These are phyloP conservation scores for Druceiella hillmani DNA, from an alignment of 2,888 invertebrate genomes.

Conservation along the genomic window DNA sequence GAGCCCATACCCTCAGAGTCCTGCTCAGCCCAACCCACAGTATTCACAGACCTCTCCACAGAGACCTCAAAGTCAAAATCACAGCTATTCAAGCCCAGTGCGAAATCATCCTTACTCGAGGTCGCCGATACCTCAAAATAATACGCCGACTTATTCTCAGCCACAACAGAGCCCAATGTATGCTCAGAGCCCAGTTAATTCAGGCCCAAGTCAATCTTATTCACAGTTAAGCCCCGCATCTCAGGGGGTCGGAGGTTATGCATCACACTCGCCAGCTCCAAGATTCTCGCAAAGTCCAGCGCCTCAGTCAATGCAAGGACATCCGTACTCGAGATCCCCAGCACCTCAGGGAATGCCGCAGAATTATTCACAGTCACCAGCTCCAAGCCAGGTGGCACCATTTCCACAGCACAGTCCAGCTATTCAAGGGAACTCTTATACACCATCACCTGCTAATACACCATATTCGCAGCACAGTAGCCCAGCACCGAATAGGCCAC, in stretches of 20 bases:
- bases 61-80: slow-evolving; percentile 20
- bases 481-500: slow-evolving; percentile 35
- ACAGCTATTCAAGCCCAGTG: slow-evolving; percentile 28
- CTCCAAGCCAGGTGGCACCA: slow-evolving; percentile 27
- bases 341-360: slow-evolving; percentile 25
- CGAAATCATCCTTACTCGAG: slow-evolving; percentile 32
- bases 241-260: slow-evolving; percentile 16
- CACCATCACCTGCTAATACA: slow-evolving; percentile 43
- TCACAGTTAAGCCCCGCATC: slow-evolving; percentile 22
- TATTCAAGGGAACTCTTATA: slow-evolving; percentile 20
- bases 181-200: slow-evolving; percentile 20
- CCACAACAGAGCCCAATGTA: slow-evolving; percentile 19
- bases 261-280: slow-evolving; percentile 21
- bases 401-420: slow-evolving; percentile 33
- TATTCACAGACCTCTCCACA: slow-evolving; percentile 21
- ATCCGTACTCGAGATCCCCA: slow-evolving; percentile 37
- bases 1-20: slow-evolving; percentile 20
- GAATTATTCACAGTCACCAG: slow-evolving; percentile 27
- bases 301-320: slow-evolving; percentile 18
- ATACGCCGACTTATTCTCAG: slow-evolving; percentile 21
- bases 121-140: slow-evolving; percentile 27
- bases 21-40: slow-evolving; percentile 18
- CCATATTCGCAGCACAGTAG: slow-evolving; percentile 46
- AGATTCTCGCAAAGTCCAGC: slow-evolving; percentile 22
- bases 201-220: slow-evolving; percentile 26